Evolutionary conservation across 1,140 invertebrate genomes (phyloP), one percentile per base, ranked within the genome.

Genomic region (Trachymyrmex cornetzi): DNA sequence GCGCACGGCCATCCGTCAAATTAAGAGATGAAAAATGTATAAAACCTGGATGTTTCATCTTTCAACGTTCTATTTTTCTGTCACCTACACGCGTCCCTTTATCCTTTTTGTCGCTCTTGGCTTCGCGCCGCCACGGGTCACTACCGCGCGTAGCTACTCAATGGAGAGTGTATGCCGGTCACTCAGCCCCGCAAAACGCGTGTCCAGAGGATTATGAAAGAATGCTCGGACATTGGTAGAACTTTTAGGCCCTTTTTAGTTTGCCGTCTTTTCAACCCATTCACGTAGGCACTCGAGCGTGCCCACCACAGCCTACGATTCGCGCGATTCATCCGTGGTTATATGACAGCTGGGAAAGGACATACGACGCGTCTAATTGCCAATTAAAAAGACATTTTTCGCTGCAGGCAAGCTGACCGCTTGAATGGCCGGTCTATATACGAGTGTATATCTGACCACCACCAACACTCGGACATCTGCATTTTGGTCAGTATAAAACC

Each of bases 371-470:
- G 89, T 90, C 94, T 94, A 95, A 95, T 95, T 94, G 94, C 93
- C 94, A 95, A 95, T 95, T 95, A 95, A 95, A 94, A 94, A 93
- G 91, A 94, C 92, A 94, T 94, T 94, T 94, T 92, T 94, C 90
- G 86, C 89, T 44, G 66, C 72, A 30, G 87, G 87, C 71, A 69
- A 67, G 77, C 66, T 87, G 86, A 85, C 87, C 82, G 57, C 44
- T 64, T 71, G 59, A 71, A 69, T 69, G 72, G 67, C 9, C 67
- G 14, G 67, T 71, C 87, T 75, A 61, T 67, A 48, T 34, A 34
- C 30, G 5, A 34, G n/a, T n/a, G 30, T 34, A 6, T 81, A 61
- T 86, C 82, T 85, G 77, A 84, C 61, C 67, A 74, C 67, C 64
- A 63, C 85, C 85, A 63, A 71, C 88, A 85, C 55, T 85, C 9